Base-by-base conservation (phyloP, 2,888 invertebrate species). In the Oligia strigilis region DNA sequence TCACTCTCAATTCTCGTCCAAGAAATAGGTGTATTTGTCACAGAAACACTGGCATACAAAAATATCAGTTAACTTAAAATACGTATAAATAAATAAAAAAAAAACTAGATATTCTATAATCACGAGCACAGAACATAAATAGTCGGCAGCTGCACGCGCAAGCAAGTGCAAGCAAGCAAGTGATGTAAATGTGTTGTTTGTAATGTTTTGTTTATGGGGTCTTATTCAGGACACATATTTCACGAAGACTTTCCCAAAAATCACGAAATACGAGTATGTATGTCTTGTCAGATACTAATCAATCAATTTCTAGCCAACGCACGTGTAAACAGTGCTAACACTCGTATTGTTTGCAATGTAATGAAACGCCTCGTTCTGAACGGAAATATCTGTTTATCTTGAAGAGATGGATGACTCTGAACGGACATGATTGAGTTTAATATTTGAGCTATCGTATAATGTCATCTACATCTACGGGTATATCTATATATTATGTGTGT, bases 311-410 rank as follows among this genome's bases (percentile, higher is more conserved):
- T 73, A 60, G 67, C 67, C 40, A 52, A 23, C 23, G 52, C 8
- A 74, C 74, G 70, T 58, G 75, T 82, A 74, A 77, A 84, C 69
- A 84, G 40, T 46, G 43, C 72, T 36, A 71, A 67, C 70, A 75
- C 75, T 72, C 62, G 55, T 79, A 75, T 77, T 75, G 77, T 77
- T 80, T 74, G 75, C 58, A 62, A 65, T 83, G 84, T 87, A 72
- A 80, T 77, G 83, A 80, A 81, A 82, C 77, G 69, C 80, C 72
- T 80, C 75, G 80, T 74, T 71, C 76, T 36, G 43, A 83, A 75
- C 84, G 87, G 81, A 90, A 88, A 88, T 90, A 86, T 86, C 76
- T 88, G 84, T 86, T 83, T 82, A 81, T 82, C 84, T 90, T 78
- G 77, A 85, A 72, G 79, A 88, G 89, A 89, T 84, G 78, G 84